Conservation (phyloP, 1,140 invertebrate species). For the Caligus rogercresseyi region DNA sequence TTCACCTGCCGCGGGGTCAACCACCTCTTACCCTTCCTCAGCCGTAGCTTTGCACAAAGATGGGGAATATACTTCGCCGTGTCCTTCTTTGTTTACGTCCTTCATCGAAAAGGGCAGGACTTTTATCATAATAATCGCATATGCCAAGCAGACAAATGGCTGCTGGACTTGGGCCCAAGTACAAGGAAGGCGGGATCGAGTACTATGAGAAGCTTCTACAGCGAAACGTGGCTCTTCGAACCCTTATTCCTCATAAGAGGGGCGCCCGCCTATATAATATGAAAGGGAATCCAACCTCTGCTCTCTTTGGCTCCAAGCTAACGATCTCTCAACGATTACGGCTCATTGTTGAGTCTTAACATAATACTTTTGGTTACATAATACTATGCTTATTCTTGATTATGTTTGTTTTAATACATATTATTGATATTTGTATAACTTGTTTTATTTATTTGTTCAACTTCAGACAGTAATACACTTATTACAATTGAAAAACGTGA, state of each 20-base stretch:
- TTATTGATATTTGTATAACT: not conserved
- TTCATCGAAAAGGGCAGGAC: not conserved
- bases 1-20: not conserved
- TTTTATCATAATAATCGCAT: not conserved
- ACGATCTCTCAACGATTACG: not conserved
- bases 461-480: too few relatives aligned
- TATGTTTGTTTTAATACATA: not conserved
- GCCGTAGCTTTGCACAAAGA: not conserved
- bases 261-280: not conserved
- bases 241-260: not conserved
- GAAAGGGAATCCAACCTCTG: not conserved
- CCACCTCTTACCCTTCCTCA: not conserved
- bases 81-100: not conserved
- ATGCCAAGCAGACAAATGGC: not conserved
- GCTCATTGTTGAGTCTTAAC: not conserved
- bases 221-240: not conserved
- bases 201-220: not conserved
- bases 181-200: not conserved
- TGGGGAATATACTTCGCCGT: not conserved
- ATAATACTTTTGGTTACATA: not conserved
- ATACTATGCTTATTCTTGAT: too few relatives aligned
- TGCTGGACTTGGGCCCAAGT: not conserved
- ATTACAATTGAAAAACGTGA: too few relatives aligned
- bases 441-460: too few relatives aligned
- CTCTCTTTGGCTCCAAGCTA: not conserved